Evolutionary conservation across 1,140 invertebrate genomes (phyloP), one percentile per base, ranked within the genome.

Genomic region (Brachionus asplanchnoidis): DNA sequence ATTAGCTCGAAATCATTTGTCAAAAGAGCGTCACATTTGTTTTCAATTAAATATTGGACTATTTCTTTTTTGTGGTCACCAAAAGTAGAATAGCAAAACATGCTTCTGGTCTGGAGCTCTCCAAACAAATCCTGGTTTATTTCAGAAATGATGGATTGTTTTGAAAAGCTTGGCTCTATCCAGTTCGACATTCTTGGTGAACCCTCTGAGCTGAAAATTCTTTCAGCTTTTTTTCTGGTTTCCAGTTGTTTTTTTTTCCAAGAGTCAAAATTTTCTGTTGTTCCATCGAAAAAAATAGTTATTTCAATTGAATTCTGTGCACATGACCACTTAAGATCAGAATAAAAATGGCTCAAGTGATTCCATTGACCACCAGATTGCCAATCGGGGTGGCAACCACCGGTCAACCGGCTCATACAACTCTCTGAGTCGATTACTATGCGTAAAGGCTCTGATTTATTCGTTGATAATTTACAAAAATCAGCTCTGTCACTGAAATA

Each of bases 271-370:
- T 46, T 12, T 26, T 44, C 42, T 14, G 11, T 12, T 3, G 73
- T n/a, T 4, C 73, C 73, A 77, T 77, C 32, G 44, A 77, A 77
- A 50, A 77, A 77, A 77, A 77, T 77, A 6, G 53, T 23, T 8
- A 77, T 77, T 50, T 77, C 73, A 1, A 77, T 26, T 20, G 17
- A 26, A 12, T 77, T 28, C 7, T 77, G 42, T 3, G 3, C 42
- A 36, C 44, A 77, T 9, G 42, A 20, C 5, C 8, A 0, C 42
- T 73, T 73, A 23, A 77, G 44, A 14, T 77, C 73, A 1, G 42
- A 9, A 12, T 26, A 26, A 11, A 77, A 77, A 12, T n/a, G 11
- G 11, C 11, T 50, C 20, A 77, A 14, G 12, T 50, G 42, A 11
- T 50, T 23, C 73, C 73, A 77, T 32, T 77, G 42, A 32, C 73